Conservation (phyloP, 2,113 vertebrate species). For the Girardinichthys multiradiatus region DNA sequence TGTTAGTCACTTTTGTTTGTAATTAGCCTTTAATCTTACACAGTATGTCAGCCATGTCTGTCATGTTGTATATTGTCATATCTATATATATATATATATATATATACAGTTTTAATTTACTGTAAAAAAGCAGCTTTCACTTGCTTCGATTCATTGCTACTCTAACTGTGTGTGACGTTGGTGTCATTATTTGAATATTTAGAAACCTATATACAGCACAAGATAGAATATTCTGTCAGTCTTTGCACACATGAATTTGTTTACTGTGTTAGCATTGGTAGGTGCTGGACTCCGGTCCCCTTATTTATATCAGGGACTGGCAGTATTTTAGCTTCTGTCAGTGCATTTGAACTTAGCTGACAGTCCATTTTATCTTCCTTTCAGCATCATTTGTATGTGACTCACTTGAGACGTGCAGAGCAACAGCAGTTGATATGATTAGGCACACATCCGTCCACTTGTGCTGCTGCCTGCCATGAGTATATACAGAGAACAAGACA, state of each 20-base stretch:
- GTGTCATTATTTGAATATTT: not conserved
- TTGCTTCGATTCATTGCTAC: not conserved
- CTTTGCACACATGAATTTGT: not conserved
- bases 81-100: too few species aligned
- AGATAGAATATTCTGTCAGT: not conserved
- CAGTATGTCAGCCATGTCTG: too few species aligned
- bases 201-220: not conserved
- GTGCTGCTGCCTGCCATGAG: slow-evolving; percentile 5
- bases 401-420: slow-evolving; percentile 43
- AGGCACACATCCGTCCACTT: slow-evolving; percentile 29
- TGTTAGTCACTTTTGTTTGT: too few species aligned
- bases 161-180: not conserved
- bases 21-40: too few species aligned
- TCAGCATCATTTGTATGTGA: slow-evolving; percentile 39
- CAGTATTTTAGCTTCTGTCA: slow-evolving; percentile 25
- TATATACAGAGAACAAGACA: slow-evolving; percentile 32
- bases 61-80: too few species aligned
- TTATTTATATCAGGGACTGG: slow-evolving; percentile 26
- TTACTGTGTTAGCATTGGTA: not conserved
- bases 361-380: slow-evolving; percentile 53
- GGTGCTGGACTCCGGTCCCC: slow-evolving; percentile 4
- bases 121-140: not conserved
- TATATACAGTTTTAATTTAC: too few species aligned
- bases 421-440: slow-evolving; percentile 42
- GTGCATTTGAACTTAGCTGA: slow-evolving; percentile 42